phyloP scores from a whole-genome alignment of 2,797 vertebrate genomes.

The Pantherophis vulpinus region DNA sequence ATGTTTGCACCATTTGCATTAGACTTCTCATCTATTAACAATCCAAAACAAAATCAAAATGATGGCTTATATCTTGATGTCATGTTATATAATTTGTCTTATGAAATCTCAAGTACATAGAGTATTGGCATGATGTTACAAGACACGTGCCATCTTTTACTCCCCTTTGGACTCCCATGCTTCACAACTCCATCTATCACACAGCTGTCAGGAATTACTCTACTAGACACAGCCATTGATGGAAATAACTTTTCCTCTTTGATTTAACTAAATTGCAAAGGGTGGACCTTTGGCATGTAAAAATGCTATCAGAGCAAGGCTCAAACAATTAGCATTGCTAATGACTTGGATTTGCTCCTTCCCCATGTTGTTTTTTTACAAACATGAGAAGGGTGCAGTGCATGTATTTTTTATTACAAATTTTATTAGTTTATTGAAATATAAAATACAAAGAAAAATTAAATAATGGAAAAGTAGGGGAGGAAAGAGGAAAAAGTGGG shows the following conservation, averaged over 20 bases:
- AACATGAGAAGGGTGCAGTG: not conserved
- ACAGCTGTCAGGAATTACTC: not conserved
- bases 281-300: not conserved
- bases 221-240: not conserved
- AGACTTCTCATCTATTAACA: not conserved
- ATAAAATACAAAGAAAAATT: not conserved
- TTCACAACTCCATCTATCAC: not conserved
- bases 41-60: not conserved
- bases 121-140: not conserved
- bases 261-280: not conserved
- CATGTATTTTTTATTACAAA: not conserved
- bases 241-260: not conserved
- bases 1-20: not conserved
- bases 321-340: not conserved
- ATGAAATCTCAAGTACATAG: not conserved
- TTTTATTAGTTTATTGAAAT: not conserved
- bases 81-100: not conserved
- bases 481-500: not conserved
- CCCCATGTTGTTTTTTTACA: not conserved
- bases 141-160: not conserved
- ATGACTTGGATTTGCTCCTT: not conserved
- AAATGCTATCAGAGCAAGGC: not conserved
- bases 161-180: not conserved
- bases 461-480: not conserved
- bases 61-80: not conserved